These are phyloP conservation scores for Griposia aprilina DNA, from an alignment of 2,888 invertebrate species.

Conservation along the genomic window DNA sequence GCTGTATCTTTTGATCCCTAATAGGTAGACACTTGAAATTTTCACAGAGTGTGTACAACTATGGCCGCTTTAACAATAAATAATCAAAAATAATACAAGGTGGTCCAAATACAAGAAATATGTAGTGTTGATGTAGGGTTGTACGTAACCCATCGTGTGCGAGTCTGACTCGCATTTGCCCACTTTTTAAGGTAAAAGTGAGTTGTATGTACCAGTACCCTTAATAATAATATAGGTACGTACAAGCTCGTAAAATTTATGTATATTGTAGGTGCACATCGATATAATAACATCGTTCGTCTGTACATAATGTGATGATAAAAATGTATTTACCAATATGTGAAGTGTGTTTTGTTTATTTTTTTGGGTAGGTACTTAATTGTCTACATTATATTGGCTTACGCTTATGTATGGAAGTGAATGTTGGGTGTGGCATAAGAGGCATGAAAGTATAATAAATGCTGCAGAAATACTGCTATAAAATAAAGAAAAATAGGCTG, in stretches of 20 bases:
- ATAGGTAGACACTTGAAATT: too few species aligned
- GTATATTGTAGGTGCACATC: background rate
- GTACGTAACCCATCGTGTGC: background rate
- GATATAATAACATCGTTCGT: background rate
- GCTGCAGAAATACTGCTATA: too few species aligned
- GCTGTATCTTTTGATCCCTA: background rate
- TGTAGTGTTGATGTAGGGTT: background rate
- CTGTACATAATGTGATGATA: background rate
- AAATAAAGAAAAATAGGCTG: too few species aligned
- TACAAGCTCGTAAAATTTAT: slow-evolving; percentile 17
- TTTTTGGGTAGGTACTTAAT: background rate
- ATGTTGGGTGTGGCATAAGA: too few species aligned
- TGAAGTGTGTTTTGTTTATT: background rate
- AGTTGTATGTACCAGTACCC: background rate
- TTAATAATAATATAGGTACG: background rate
- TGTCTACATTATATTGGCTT: too few species aligned
- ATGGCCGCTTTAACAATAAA: too few species aligned
- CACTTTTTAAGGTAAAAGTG: background rate
- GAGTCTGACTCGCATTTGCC: background rate
- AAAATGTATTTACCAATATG: background rate
- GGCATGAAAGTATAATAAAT: too few species aligned
- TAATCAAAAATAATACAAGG: too few species aligned
- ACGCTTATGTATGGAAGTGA: too few species aligned
- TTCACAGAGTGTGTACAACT: too few species aligned
- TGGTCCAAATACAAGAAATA: too few species aligned